Evolutionary conservation across 2,888 invertebrate species (phyloP), one percentile per base, ranked within the genome.

Genomic region (Abrostola triplasia): DNA sequence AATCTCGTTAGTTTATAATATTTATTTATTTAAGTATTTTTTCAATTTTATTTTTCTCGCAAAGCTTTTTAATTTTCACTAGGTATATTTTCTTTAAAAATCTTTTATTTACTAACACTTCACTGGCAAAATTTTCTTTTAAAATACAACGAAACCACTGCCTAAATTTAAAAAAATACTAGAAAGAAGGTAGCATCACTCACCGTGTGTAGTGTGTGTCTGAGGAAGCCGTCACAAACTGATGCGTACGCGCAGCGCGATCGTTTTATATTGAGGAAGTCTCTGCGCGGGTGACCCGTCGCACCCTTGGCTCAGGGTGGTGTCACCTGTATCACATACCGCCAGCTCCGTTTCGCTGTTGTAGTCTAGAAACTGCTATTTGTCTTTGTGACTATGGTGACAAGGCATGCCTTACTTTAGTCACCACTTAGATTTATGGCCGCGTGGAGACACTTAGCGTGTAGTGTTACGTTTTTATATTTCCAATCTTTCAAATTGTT

Each of bases 231-330:
- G 88, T 88, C 91, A 93, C 93, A 81, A 90, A 93, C 93, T 94
- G 93, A 89, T 89, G 93, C 88, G 90, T 82, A 72, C 73, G 86
- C 86, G 88, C 76, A 56, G 70, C 73, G 84, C 86, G 74, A 55
- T 61, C 81, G 89, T 89, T 91, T 90, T 94, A 94, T 94, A 94
- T 89, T 84, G 89, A 89, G 92, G 90, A 89, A 90, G 86, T 83
- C 77, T 57, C 72, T 63, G 73, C 69, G 76, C 65, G 67, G 76
- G 67, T 76, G 75, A 79, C 77, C 69, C 74, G 79, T 74, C 74
- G 79, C 88, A 87, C 88, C 88, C 88, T 85, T 67, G 67, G 58
- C 49, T 67, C 67, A 61, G 81, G 83, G 81, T 83, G 60, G 67
- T 65, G 61, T 67, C 60, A 67, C 47, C 53, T 56, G 13, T 53